Conservation (phyloP, 2,888 invertebrate genomes). For the Cephus pygmeus region DNA sequence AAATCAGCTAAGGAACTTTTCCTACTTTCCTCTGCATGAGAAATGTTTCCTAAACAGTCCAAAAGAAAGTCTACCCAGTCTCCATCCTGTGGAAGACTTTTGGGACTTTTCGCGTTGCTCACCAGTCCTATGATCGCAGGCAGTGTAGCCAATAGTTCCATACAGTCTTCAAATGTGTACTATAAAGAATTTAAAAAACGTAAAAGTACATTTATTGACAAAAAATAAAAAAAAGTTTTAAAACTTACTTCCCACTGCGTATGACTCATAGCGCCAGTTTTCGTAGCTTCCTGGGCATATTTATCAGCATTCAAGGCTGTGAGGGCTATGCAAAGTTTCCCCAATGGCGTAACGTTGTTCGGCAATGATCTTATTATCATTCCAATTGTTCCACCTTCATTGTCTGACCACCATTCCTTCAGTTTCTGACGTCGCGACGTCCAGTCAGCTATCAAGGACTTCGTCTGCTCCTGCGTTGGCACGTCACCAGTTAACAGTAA, state of each 20-base stretch:
- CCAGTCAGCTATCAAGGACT: constrained; percentile 54
- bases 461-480: constrained; percentile 53
- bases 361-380: constrained; percentile 44
- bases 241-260: constrained; percentile 54
- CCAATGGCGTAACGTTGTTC: constrained; percentile 41
- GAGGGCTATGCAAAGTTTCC: constrained; percentile 47
- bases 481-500: constrained; percentile 55
- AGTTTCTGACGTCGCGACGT: constrained; percentile 42
- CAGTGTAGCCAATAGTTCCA: constrained; percentile 54
- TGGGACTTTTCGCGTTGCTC: constrained; percentile 22
- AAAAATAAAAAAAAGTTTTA: background rate
- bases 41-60: constrained; percentile 38
- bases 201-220: constrained; percentile 4
- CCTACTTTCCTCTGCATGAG: constrained; percentile 29
- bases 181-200: constrained; percentile 24
- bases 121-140: constrained; percentile 54
- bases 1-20: constrained; percentile 45
- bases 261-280: constrained; percentile 34
- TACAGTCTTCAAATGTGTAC: constrained; percentile 56
- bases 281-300: constrained; percentile 30
- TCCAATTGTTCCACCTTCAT: constrained; percentile 37
- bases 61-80: constrained; percentile 54
- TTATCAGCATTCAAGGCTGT: constrained; percentile 44
- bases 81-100: constrained; percentile 30
- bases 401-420: constrained; percentile 45